Evolutionary conservation across 1,140 invertebrate species (phyloP), one percentile per base, ranked within the genome.

Genomic region (Nasonia longicornis): DNA sequence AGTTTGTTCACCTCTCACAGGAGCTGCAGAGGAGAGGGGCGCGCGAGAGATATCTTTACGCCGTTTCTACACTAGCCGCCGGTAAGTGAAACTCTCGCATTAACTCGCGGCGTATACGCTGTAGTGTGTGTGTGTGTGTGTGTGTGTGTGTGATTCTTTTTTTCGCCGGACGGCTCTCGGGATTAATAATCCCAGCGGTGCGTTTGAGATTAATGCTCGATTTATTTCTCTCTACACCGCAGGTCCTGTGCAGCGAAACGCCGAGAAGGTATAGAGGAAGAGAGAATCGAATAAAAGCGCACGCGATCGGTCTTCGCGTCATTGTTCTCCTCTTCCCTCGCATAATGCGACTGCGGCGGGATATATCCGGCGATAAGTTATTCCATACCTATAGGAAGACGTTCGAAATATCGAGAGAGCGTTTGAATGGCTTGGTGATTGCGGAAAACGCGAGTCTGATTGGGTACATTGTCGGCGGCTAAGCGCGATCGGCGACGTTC

Each of bases 1-100:
- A 77, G 80, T 81, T 81, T 77, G 67, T 81, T 81, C 80, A 81
- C 80, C 80, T 81, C 64, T 81, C 64, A 67, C 64, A 29, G 31
- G 58, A 7, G 35, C 22, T 12, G 12, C 58, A 8, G 35, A 16
- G 42, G 2, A 6, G 22, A 45, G 26, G 63, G 38, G 64, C 16
- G 31, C 12, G 48, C 26, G 26, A 26, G 26, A 45, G 66, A 67
- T 64, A 77, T 45, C 58, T 77, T 42, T 67, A 77, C 58, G 66
- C 8, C n/a, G 75, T 67, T 35, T 69, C 58, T 69, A 66, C 63
- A 66, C 35, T 42, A 67, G 75, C 35, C 29, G 48, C 35, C 29
- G 48, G 16, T 77, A 81, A 81, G 73, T 76, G 78, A 80, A 80
- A 74, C 63, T 74, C 63, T 38, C 48, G 71, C 31, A 74, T 80